Evolutionary conservation across 2,797 vertebrate genomes (phyloP).

Genomic region (Argya squamiceps): DNA sequence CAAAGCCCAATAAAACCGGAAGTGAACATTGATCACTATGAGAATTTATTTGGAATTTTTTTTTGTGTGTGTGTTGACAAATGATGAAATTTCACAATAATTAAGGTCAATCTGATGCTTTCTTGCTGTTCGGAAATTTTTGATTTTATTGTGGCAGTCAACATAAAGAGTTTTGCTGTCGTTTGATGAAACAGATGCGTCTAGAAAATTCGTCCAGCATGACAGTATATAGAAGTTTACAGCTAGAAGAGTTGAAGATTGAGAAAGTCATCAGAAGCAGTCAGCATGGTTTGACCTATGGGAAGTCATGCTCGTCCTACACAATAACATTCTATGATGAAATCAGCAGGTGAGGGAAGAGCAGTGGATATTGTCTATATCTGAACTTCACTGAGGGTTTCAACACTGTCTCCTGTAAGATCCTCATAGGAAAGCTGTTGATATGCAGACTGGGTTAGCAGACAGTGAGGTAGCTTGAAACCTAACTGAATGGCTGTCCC

Average conservation of each 20-base stretch:
- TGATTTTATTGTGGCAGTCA: not conserved
- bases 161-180: not conserved
- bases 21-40: not conserved
- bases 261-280: not conserved
- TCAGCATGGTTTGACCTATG: not conserved
- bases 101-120: not conserved
- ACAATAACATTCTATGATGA: not conserved
- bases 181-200: not conserved
- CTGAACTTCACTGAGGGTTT: not conserved
- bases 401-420: fast-evolving
- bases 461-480: not conserved
- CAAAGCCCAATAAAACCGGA: not conserved
- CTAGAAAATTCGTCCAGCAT: not conserved
- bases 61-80: not conserved
- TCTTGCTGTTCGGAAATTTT: not conserved
- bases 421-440: not conserved
- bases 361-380: not conserved
- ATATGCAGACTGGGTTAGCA: not conserved
- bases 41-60: not conserved
- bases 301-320: not conserved
- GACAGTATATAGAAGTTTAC: not conserved
- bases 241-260: not conserved
- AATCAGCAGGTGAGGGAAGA: not conserved
- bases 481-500: not conserved
- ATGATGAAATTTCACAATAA: not conserved